phyloP scores from a whole-genome alignment of 2,113 vertebrate species.

The Sclerurus mexicanus region DNA sequence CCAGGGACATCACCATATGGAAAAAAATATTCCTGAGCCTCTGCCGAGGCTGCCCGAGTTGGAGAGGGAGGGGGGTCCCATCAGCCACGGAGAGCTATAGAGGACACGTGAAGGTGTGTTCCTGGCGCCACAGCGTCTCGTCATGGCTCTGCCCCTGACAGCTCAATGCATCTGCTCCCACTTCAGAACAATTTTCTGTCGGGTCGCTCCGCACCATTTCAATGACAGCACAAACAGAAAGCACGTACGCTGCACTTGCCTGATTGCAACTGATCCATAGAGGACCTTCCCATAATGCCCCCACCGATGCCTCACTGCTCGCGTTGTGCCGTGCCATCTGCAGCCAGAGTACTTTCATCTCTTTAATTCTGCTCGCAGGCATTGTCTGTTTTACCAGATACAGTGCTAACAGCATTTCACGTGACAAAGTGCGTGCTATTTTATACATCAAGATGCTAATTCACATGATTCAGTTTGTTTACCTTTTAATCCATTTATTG shows the following conservation, averaged over 20 bases:
- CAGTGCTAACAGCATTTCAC: neutral
- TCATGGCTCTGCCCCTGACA: slow-evolving; percentile 54
- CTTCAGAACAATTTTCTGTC: slow-evolving; percentile 8
- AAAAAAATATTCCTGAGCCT: neutral
- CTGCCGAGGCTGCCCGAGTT: fast-evolving
- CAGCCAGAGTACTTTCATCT: neutral
- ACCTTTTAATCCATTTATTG: neutral
- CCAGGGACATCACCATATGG: neutral
- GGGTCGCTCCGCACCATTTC: slow-evolving; percentile 43
- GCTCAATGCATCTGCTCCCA: slow-evolving; percentile 59
- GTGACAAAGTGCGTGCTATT: neutral
- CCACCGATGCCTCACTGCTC: neutral
- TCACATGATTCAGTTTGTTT: neutral
- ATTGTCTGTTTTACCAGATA: neutral
- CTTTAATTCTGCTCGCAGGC: neutral
- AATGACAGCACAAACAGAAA: neutral
- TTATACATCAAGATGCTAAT: neutral
- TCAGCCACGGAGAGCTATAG: neutral
- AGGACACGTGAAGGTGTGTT: slow-evolving; percentile 16
- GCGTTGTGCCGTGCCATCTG: neutral
- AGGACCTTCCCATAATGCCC: neutral
- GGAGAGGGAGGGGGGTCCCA: neutral
- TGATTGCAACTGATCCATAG: neutral
- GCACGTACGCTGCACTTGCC: neutral
- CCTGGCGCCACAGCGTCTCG: slow-evolving; percentile 9